These are phyloP conservation scores for Atherix ibis DNA, from an alignment of 2,888 invertebrate genomes.

Conservation along the genomic window DNA sequence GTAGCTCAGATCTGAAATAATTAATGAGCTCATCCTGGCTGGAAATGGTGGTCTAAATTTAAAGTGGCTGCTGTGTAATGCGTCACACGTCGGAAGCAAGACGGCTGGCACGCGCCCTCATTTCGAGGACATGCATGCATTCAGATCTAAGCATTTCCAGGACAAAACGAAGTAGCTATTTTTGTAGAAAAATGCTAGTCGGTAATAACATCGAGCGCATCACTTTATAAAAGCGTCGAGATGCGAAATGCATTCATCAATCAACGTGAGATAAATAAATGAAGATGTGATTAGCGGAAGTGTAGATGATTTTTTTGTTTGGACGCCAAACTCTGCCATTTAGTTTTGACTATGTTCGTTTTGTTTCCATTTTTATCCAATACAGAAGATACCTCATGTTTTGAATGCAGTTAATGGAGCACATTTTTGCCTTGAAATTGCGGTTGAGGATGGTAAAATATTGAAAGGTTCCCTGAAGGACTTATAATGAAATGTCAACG, in stretches of 20 bases:
- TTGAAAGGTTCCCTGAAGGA: background rate
- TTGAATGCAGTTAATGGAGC: too few relatives aligned
- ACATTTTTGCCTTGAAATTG: too few relatives aligned
- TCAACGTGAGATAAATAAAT: slow-evolving; percentile 10
- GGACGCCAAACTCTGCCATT: too few relatives aligned
- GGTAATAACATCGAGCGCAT: too few relatives aligned
- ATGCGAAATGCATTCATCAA: slow-evolving; percentile 9
- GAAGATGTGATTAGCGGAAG: slow-evolving; percentile 11
- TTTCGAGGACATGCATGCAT: slow-evolving; percentile 5
- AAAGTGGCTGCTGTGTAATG: slow-evolving; percentile 11
- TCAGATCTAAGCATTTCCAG: too few relatives aligned
- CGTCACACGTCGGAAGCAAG: slow-evolving; percentile 12
- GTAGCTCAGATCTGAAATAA: slow-evolving; percentile 9
- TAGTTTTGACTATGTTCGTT: too few relatives aligned
- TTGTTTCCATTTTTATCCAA: too few relatives aligned
- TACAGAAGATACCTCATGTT: too few relatives aligned
- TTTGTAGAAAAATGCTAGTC: background rate
- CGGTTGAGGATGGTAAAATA: too few relatives aligned
- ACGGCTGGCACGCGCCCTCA: slow-evolving; percentile 11
- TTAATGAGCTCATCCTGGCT: slow-evolving; percentile 10
- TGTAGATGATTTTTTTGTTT: too few relatives aligned
- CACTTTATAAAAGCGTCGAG: slow-evolving; percentile 4
- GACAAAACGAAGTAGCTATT: too few relatives aligned
- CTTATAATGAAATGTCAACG: slow-evolving; percentile 4
- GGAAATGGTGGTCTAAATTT: slow-evolving; percentile 7